Percentiles rank a stretch among this genome's conserved stretches.
phyloP scores from a whole-genome alignment of 2,797 vertebrate species.

The Heliangelus exortis region DNA sequence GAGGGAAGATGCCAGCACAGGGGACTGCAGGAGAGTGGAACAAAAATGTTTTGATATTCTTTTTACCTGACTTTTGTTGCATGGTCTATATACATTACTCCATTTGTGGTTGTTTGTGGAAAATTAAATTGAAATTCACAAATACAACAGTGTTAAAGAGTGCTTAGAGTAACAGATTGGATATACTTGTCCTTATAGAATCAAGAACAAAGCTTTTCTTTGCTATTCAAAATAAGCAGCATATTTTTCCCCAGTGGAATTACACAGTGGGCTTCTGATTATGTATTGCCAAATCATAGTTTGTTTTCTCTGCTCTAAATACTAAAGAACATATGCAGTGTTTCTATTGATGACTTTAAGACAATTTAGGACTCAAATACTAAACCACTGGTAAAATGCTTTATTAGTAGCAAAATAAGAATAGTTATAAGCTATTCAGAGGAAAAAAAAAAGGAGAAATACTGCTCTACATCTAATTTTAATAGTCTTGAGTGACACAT shows the following conservation, averaged over 20 bases:
- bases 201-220: not conserved
- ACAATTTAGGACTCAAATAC: not conserved
- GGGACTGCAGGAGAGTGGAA: not conserved
- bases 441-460: not conserved
- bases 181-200: not conserved
- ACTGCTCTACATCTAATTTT: not conserved
- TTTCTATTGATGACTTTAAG: not conserved
- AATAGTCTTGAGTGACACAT: not conserved
- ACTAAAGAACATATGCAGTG: not conserved
- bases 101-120: not conserved
- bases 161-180: not conserved
- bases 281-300: not conserved
- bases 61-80: not conserved
- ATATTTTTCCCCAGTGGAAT: not conserved
- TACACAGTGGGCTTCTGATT: not conserved
- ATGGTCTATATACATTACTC: not conserved
- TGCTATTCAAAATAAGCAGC: not conserved
- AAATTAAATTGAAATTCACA: not conserved
- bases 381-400: not conserved
- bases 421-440: not conserved
- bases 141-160: not conserved
- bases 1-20: not conserved
- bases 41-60: not conserved
- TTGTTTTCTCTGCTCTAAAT: not conserved
- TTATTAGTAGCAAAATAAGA: not conserved